Evolutionary conservation across 2,888 invertebrate genomes (phyloP).

Genomic region (Saturnia japonica): DNA sequence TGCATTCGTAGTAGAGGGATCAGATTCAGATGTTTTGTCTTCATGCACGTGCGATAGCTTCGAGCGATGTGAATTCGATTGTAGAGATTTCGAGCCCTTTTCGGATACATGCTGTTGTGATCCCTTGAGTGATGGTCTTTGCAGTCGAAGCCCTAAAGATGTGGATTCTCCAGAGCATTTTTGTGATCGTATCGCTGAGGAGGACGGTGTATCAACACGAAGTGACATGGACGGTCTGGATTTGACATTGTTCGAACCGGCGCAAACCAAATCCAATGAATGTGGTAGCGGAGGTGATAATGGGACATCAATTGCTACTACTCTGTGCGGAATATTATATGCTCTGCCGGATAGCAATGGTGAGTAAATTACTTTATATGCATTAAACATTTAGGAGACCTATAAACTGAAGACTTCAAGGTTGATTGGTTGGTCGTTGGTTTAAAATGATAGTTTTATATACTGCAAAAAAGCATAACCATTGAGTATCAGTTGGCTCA

Average conservation of each 20-base stretch:
- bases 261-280: slow-evolving; percentile 61
- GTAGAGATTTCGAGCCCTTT: slow-evolving; percentile 82
- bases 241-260: slow-evolving; percentile 85
- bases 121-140: slow-evolving; percentile 74
- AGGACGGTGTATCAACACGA: slow-evolving; percentile 70
- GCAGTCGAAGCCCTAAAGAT: slow-evolving; percentile 76
- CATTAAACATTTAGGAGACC: not conserved
- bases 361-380: slow-evolving; percentile 51
- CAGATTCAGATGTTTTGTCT: slow-evolving; percentile 78
- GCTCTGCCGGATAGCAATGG: slow-evolving; percentile 63
- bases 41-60: slow-evolving; percentile 81
- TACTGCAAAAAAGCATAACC: not conserved
- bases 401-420: not conserved
- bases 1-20: slow-evolving; percentile 65
- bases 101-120: slow-evolving; percentile 84
- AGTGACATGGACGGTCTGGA: slow-evolving; percentile 86
- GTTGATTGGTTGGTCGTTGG: not conserved
- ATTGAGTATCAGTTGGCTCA: not conserved
- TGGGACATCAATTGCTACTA: slow-evolving; percentile 45
- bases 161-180: slow-evolving; percentile 76
- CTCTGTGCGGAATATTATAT: slow-evolving; percentile 71
- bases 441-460: not conserved
- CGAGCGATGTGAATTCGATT: slow-evolving; percentile 81
- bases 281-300: slow-evolving; percentile 46
- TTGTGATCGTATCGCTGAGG: slow-evolving; percentile 64